Evolutionary conservation across 1,140 invertebrate species (phyloP), one percentile per base, ranked within the genome.

Genomic region (Trypoxylus dichotomus): DNA sequence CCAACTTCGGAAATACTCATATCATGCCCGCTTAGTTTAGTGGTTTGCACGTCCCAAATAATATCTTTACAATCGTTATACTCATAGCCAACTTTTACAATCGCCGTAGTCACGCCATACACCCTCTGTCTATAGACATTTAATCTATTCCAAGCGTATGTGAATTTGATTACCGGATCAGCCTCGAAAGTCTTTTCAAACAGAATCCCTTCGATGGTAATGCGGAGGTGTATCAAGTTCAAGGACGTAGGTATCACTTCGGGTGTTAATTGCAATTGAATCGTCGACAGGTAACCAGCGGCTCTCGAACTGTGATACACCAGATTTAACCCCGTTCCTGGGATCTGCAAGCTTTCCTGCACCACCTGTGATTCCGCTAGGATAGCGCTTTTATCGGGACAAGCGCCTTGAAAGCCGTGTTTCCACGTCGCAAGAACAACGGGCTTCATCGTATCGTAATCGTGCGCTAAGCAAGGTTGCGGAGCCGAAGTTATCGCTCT

Each of bases 51-150:
- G 84, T 97, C 96, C 97, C 97, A 98, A 81, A 98, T 96, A 15
- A 97, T 92, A 82, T 96, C 94, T 79, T 95, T 94, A 86, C 98
- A 99, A 81, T 96, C 95, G 24, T 90, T 93, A 84, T 99, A 98
- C 85, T 98, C 94, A 85, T 98, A 99, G 0, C 97, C 97, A 15
- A 99, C 96, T 88, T 95, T 96, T 0, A 99, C 96, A 87, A 96
- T 90, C 2, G 95, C 95, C 0, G 94, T 96, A 0, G 95, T 96
- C 0, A 96, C 94, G 0, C 95, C 95, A 82, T 96, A 97, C 29
- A 99, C 97, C 77, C 96, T 91, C 88, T 99, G 97, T 37, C 95
- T 91, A 84, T 98, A 99, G n/a, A 98, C 96, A 85, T 99, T 99
- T 1, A 96, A 87, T 79, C 97, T 90, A 84, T 98, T 97, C 98